A percentile compares a stretch with the other conserved stretches of the same genome.
Conservation (phyloP, 2,888 invertebrate species). For the Nematopogon swammerdamellus region DNA sequence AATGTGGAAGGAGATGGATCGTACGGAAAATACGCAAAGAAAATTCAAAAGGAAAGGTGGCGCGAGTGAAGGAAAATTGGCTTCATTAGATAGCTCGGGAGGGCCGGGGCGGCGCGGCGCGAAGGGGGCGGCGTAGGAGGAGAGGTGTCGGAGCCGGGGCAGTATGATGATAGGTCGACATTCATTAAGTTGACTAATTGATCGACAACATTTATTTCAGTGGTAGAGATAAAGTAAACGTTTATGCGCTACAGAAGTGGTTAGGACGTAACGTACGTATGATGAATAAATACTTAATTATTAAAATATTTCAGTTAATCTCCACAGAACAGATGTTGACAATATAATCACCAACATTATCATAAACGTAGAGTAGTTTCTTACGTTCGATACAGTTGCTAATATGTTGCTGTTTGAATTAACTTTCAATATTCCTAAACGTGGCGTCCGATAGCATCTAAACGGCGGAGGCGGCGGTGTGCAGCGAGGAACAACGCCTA, state of each 20-base stretch:
- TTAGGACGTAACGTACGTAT: too few species aligned
- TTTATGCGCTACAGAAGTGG: too few species aligned
- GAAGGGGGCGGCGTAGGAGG: neutral
- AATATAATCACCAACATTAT: too few species aligned
- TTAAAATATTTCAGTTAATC: too few species aligned
- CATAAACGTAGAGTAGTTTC: too few species aligned
- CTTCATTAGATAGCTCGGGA: slow-evolving; percentile 47
- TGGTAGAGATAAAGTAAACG: too few species aligned
- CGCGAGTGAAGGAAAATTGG: slow-evolving; percentile 45
- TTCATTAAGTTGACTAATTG: too few species aligned
- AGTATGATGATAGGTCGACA: neutral
- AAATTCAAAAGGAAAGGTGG: slow-evolving; percentile 48
- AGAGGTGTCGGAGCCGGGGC: neutral
- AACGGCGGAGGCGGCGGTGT: neutral
- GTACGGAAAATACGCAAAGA: slow-evolving; percentile 40
- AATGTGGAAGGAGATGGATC: slow-evolving; percentile 46
- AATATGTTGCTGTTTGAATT: too few species aligned
- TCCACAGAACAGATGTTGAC: too few species aligned
- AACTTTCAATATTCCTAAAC: neutral
- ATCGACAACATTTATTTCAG: too few species aligned
- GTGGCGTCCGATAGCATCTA: neutral
- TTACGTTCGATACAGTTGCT: too few species aligned
- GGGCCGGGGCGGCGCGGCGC: slow-evolving; percentile 23
- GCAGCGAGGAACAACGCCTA: neutral
- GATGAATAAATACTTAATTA: too few species aligned